Conservation (phyloP, 2,797 vertebrate species). For the Loriculus beryllinus region DNA sequence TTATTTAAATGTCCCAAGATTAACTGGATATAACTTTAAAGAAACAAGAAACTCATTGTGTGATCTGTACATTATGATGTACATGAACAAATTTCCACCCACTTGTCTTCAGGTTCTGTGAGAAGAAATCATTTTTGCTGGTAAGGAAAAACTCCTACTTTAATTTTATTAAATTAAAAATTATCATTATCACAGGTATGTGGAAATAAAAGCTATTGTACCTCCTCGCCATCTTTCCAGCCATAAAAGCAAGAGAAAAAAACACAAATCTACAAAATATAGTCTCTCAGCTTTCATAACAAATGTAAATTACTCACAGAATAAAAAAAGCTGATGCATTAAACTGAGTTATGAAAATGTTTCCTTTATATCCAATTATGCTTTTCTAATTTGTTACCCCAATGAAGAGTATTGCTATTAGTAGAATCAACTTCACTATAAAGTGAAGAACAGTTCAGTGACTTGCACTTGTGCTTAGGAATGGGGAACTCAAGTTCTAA, state of each 20-base stretch:
- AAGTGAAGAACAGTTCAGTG: background rate
- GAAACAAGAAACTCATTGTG: background rate
- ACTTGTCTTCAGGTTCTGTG: background rate
- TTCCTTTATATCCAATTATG: background rate
- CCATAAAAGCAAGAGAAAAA: background rate
- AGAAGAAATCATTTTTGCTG: background rate
- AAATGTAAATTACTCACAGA: constrained; percentile 4
- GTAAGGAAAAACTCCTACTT: constrained; percentile 24
- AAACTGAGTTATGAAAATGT: background rate
- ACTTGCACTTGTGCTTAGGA: background rate
- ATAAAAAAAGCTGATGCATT: background rate
- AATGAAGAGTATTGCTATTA: background rate
- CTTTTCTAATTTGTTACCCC: background rate
- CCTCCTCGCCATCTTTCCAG: background rate
- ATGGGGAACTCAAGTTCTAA: background rate
- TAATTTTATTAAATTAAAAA: constrained; percentile 38
- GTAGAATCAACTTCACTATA: background rate
- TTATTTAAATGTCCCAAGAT: no score
- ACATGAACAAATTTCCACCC: background rate
- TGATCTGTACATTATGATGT: background rate
- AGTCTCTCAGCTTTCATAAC: background rate
- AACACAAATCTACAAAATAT: background rate
- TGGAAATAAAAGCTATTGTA: constrained; percentile 34
- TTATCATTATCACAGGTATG: background rate
- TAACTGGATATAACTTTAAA: background rate